Evolutionary conservation across 1,140 invertebrate genomes (phyloP).

Genomic region (Prorops nasuta): DNA sequence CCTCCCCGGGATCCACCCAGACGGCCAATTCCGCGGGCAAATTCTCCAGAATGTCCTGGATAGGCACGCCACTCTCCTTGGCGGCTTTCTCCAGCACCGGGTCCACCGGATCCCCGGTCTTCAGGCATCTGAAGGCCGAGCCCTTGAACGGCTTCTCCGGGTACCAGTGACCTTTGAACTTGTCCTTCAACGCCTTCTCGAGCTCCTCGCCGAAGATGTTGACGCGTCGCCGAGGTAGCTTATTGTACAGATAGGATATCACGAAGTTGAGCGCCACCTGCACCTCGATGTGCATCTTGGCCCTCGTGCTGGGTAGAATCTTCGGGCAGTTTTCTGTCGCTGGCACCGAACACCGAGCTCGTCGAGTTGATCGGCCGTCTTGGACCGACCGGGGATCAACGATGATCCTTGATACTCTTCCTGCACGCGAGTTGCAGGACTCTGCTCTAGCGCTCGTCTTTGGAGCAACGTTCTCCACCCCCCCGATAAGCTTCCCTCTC

Average conservation of each 20-base stretch:
- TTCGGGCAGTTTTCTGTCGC: constrained; percentile 40
- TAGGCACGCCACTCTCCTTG: constrained; percentile 85
- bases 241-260: constrained; percentile 98
- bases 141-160: constrained; percentile 93
- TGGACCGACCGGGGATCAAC: no score
- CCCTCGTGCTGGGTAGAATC: constrained; percentile 51
- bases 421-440: no score
- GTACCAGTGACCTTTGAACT: constrained; percentile 98
- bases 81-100: constrained; percentile 89
- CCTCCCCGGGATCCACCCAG: constrained; percentile 97
- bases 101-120: constrained; percentile 90
- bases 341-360: constrained; percentile 7
- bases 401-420: no score
- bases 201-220: constrained; percentile 97
- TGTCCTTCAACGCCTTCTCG: constrained; percentile 90
- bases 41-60: constrained; percentile 90
- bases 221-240: constrained; percentile 90
- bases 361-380: no score
- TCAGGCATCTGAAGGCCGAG: constrained; percentile 92
- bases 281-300: constrained; percentile 96
- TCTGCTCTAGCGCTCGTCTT: no score
- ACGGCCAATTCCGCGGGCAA: constrained; percentile 89
- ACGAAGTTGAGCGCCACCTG: constrained; percentile 97
- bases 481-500: no score
- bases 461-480: no score